These are phyloP conservation scores for Trachelus stipa DNA, from an alignment of 2,888 invertebrate genomes.

Conservation along the genomic window DNA sequence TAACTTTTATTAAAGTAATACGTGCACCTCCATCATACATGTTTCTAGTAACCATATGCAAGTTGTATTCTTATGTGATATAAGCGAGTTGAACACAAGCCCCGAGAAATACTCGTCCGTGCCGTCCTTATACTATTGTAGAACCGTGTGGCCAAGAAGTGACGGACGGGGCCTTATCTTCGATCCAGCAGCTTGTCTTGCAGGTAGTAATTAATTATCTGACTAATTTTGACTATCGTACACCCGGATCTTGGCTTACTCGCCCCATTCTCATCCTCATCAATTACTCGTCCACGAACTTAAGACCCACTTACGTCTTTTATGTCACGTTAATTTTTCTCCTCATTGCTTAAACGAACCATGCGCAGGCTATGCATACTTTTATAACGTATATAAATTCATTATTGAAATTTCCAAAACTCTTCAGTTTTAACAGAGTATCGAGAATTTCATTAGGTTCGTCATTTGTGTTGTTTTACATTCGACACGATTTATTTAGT, in stretches of 20 bases:
- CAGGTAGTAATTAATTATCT: slow-evolving; percentile 8
- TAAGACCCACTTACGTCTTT: slow-evolving; percentile 6
- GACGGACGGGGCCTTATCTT: slow-evolving; percentile 9
- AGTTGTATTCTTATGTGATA: background rate
- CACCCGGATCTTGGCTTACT: slow-evolving; percentile 10
- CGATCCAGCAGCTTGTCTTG: slow-evolving; percentile 8
- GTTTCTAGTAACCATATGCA: background rate
- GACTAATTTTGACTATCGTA: slow-evolving; percentile 9
- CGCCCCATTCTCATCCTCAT: slow-evolving; percentile 7
- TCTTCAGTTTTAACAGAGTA: background rate
- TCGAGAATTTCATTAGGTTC: no score
- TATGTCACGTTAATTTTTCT: slow-evolving; percentile 5
- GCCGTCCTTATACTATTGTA: background rate
- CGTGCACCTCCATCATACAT: no score
- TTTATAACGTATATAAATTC: background rate
- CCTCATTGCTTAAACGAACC: background rate
- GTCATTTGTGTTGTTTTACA: no score
- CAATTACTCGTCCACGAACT: slow-evolving; percentile 7
- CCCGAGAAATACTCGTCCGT: background rate
- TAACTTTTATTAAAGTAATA: no score
- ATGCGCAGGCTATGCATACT: background rate
- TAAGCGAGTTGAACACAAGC: background rate
- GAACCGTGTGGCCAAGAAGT: slow-evolving; percentile 5
- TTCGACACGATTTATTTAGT: background rate
- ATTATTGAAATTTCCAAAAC: background rate